Percentiles rank a stretch among this genome's conserved stretches.
Conservation (phyloP, 2,888 invertebrate genomes). For the Cremastinae sp. region DNA sequence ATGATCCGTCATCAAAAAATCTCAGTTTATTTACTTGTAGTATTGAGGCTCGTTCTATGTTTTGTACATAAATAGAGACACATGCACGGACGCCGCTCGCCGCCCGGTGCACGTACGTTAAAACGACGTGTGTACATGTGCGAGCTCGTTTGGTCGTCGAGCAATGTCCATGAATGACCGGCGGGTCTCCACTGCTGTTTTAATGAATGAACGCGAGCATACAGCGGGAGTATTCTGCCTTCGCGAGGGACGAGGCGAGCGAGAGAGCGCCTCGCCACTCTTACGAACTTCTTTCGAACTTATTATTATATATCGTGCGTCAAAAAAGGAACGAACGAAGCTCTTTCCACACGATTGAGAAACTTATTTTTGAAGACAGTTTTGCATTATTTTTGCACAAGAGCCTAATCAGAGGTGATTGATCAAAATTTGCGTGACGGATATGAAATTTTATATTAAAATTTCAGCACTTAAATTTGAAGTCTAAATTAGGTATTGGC, state of each 20-base stretch:
- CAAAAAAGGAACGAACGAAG: too few relatives aligned
- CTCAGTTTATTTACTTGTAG: too few relatives aligned
- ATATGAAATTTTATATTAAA: too few relatives aligned
- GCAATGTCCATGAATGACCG: conserved; percentile 60
- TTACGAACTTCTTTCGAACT: not conserved
- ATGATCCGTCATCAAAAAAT: too few relatives aligned
- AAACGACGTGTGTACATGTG: conserved; percentile 1
- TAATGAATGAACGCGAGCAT: conserved; percentile 64
- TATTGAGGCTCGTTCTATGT: too few relatives aligned
- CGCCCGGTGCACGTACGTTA: not conserved
- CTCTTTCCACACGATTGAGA: too few relatives aligned
- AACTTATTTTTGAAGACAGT: too few relatives aligned
- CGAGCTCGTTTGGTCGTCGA: conserved; percentile 25
- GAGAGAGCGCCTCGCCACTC: not conserved
- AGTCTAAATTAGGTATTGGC: conserved; percentile 54
- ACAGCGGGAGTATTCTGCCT: conserved; percentile 29
- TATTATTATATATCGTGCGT: not conserved
- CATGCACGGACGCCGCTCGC: conserved; percentile 10
- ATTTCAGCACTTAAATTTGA: too few relatives aligned
- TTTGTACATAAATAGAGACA: too few relatives aligned
- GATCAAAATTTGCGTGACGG: too few relatives aligned
- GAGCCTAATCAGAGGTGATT: too few relatives aligned
- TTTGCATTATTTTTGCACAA: too few relatives aligned
- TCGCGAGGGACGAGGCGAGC: not conserved
- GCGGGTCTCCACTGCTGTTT: conserved; percentile 51